Evolutionary conservation across 2,888 invertebrate genomes (phyloP).

Genomic region (Tipula vernalis): DNA sequence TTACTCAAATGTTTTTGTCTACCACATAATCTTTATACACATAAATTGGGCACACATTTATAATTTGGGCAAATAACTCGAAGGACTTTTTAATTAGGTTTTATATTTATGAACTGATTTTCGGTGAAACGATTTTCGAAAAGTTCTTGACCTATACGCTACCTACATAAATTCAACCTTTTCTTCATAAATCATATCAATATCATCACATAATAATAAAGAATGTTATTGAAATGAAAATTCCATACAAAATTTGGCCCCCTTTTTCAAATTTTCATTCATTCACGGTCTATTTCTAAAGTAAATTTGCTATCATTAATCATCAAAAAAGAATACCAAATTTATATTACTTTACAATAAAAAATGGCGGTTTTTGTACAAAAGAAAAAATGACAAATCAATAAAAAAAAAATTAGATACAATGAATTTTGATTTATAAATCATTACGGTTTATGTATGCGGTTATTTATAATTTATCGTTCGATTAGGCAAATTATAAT

Average conservation of each 20-base stretch:
- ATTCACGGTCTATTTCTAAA: neutral
- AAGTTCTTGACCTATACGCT: neutral
- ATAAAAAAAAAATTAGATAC: neutral
- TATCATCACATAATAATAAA: neutral
- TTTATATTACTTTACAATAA: neutral
- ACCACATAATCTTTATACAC: neutral
- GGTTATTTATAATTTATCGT: neutral
- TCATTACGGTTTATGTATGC: neutral
- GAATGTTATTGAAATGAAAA: neutral
- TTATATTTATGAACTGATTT: neutral
- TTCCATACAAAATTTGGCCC: neutral
- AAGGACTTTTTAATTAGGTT: neutral
- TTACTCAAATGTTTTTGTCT: neutral
- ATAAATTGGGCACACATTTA: neutral
- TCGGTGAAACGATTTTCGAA: neutral
- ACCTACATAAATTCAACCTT: neutral
- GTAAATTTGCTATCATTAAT: neutral
- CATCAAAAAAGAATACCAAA: neutral
- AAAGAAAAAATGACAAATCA: neutral
- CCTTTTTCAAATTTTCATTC: neutral
- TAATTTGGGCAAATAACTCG: neutral
- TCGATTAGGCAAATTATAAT: neutral
- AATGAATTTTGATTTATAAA: neutral
- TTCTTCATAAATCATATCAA: neutral
- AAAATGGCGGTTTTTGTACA: neutral